These are phyloP conservation scores for Hylaeus volcanicus DNA, from an alignment of 1,140 invertebrate species.

Conservation along the genomic window DNA sequence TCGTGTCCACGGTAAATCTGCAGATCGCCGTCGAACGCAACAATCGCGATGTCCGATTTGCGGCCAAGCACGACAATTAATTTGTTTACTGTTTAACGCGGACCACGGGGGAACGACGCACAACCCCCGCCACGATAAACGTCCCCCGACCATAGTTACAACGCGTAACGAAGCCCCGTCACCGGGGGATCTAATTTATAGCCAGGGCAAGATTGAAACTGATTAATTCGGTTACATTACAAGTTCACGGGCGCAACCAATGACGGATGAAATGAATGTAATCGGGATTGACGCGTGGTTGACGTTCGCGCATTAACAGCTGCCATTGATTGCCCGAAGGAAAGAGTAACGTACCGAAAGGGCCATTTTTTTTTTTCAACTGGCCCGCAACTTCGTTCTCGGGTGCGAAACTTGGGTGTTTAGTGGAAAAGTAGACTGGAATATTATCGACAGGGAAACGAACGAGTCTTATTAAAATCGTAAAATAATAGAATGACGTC, in stretches of 20 bases:
- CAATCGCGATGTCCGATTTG: slow-evolving; percentile 72
- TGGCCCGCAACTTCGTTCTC: neutral
- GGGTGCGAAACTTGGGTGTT: slow-evolving; percentile 25
- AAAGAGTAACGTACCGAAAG: neutral
- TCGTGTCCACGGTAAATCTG: slow-evolving; percentile 13
- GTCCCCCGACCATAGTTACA: slow-evolving; percentile 22
- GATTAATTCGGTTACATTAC: slow-evolving; percentile 48
- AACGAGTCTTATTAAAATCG: slow-evolving; percentile 74
- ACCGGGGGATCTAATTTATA: slow-evolving; percentile 29
- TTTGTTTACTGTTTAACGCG: slow-evolving; percentile 73
- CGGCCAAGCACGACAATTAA: slow-evolving; percentile 66
- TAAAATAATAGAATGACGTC: slow-evolving; percentile 53
- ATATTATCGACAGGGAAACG: slow-evolving; percentile 65
- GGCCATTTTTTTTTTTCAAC: neutral
- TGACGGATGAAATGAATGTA: slow-evolving; percentile 21
- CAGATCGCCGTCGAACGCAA: slow-evolving; percentile 39
- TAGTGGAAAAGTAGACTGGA: neutral
- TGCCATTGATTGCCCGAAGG: neutral
- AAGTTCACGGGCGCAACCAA: slow-evolving; percentile 8
- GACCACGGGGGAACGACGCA: slow-evolving; percentile 29
- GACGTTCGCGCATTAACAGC: slow-evolving; percentile 1
- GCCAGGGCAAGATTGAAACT: slow-evolving; percentile 31
- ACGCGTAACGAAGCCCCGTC: slow-evolving; percentile 33
- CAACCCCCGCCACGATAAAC: neutral
- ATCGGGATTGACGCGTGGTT: slow-evolving; percentile 5